These are phyloP conservation scores for Stigmatopora nigra DNA, from an alignment of 2,113 vertebrate species.

Conservation along the genomic window DNA sequence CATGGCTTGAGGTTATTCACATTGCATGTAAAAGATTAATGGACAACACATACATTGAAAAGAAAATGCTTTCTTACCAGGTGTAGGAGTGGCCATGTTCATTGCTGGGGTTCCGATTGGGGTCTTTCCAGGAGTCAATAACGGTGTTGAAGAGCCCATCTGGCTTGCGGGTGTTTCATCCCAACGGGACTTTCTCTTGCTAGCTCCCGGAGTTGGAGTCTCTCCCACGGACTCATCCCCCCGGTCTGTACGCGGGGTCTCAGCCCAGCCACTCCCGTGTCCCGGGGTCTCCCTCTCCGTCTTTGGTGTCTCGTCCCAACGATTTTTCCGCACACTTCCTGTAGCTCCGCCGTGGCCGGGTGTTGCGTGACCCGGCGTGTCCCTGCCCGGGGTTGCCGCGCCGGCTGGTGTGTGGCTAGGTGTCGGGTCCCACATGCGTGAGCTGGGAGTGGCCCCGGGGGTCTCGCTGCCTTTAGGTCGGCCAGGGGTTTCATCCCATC, in stretches of 20 bases:
- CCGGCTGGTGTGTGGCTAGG: constrained; percentile 96
- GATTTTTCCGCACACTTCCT: constrained; percentile 92
- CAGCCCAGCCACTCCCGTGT: constrained; percentile 95
- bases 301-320: constrained; percentile 98
- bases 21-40: not conserved
- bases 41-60: not conserved
- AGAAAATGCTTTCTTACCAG: constrained; percentile 67
- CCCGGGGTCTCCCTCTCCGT: constrained; percentile 97
- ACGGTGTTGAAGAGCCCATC: constrained; percentile 93
- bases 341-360: constrained; percentile 91
- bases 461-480: constrained; percentile 94
- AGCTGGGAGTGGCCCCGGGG: constrained; percentile 91
- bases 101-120: constrained; percentile 96
- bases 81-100: constrained; percentile 97
- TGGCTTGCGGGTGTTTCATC: constrained; percentile 97
- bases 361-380: constrained; percentile 91
- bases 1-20: not conserved
- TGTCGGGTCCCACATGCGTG: constrained; percentile 97
- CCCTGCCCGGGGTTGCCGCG: constrained; percentile 88
- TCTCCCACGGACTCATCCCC: constrained; percentile 96
- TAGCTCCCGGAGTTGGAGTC: constrained; percentile 94
- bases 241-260: constrained; percentile 91
- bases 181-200: constrained; percentile 96
- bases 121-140: constrained; percentile 94
- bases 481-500: constrained; percentile 96